Percentiles rank a stretch among this genome's conserved stretches.
Evolutionary conservation across 92 coral and sea anemone species (phyloP).

Genomic region (Paragorgia papillata): DNA sequence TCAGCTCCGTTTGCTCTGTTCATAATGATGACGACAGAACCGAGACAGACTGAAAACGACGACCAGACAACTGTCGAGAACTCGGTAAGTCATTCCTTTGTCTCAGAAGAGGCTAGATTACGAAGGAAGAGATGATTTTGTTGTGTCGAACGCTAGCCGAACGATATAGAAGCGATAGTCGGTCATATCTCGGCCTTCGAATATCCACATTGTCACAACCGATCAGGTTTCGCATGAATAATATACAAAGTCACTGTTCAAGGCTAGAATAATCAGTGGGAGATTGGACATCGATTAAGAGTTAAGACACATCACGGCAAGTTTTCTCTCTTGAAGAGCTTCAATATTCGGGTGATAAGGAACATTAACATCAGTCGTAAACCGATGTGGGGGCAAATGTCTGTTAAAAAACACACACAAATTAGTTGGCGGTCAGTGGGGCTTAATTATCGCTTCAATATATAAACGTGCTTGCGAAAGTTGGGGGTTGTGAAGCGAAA

Average conservation of each 20-base stretch:
- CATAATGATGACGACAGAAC: conserved; percentile 4
- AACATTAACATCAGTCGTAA: neutral
- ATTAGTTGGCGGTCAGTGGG: neutral
- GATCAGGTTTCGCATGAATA: conserved; percentile 2
- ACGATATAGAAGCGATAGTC: neutral
- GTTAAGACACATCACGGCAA: too few relatives aligned
- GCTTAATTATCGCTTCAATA: neutral
- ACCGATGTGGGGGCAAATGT: neutral
- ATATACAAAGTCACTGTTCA: too few relatives aligned
- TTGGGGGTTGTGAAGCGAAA: neutral
- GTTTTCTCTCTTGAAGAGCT: too few relatives aligned
- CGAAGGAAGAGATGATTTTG: neutral
- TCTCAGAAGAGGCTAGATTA: neutral
- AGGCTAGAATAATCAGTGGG: too few relatives aligned
- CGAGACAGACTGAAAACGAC: neutral
- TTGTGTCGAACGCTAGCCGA: neutral
- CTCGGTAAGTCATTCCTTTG: neutral
- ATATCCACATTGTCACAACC: neutral
- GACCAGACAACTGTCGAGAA: neutral
- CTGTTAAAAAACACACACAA: neutral
- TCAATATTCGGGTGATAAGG: too few relatives aligned
- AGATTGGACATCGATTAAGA: too few relatives aligned
- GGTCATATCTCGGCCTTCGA: neutral
- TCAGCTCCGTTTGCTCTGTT: neutral
- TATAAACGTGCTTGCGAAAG: neutral